phyloP scores from a whole-genome alignment of 2,113 vertebrate species.

The Dolichotis patagonum region DNA sequence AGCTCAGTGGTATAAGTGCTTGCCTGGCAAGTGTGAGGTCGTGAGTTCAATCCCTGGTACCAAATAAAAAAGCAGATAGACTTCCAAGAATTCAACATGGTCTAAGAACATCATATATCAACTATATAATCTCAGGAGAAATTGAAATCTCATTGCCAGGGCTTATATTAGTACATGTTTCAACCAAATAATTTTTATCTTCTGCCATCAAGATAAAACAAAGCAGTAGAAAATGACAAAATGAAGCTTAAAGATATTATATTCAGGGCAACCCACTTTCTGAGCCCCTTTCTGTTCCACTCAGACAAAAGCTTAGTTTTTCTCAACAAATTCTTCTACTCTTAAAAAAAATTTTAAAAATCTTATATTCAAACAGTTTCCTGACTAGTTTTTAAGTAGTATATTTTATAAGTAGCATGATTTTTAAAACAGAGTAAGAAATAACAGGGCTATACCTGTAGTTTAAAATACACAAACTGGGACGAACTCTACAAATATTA shows the following conservation, averaged over 20 bases:
- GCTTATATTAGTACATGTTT: constrained; percentile 17
- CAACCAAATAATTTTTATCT: constrained; percentile 17
- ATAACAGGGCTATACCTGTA: not conserved
- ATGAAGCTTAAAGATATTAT: constrained; percentile 24
- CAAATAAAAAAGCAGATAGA: too few species aligned
- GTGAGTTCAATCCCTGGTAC: too few species aligned
- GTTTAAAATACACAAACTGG: constrained; percentile 39
- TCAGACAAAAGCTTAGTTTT: not conserved
- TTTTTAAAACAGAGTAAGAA: constrained; percentile 18
- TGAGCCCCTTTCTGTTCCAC: not conserved
- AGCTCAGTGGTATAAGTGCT: too few species aligned
- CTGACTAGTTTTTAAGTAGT: not conserved
- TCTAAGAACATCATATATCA: constrained; percentile 26
- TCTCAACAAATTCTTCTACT: not conserved
- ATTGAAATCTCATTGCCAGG: not conserved
- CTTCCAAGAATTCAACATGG: constrained; percentile 4
- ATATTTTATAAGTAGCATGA: not conserved
- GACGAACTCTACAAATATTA: constrained; percentile 80
- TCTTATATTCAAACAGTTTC: not conserved
- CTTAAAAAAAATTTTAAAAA: not conserved
- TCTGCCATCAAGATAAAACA: constrained; percentile 30
- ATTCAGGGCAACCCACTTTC: not conserved
- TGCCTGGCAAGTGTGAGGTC: too few species aligned
- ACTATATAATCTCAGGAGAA: constrained; percentile 31
- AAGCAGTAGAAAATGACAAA: constrained; percentile 18